phyloP scores from a whole-genome alignment of 1,140 invertebrate species.

The Hyles vespertilio region DNA sequence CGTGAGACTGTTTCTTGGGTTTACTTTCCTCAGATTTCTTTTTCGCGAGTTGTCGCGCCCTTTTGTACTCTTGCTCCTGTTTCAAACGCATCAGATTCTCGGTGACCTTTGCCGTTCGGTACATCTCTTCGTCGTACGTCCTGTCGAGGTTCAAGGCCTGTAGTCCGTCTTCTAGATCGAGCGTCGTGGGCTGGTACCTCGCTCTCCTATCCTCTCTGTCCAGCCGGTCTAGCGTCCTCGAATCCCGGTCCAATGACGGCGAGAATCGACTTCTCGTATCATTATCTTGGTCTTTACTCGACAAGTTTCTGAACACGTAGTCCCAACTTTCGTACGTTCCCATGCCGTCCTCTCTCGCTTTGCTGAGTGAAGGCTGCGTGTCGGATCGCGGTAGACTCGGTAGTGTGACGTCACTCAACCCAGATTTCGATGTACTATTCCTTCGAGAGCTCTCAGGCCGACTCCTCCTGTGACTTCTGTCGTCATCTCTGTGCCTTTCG shows the following conservation, averaged over 20 bases:
- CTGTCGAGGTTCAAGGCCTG: constrained; percentile 68
- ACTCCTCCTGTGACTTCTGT: constrained; percentile 33
- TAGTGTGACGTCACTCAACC: constrained; percentile 54
- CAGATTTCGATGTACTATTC: constrained; percentile 58
- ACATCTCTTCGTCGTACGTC: constrained; percentile 62
- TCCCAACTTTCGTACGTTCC: constrained; percentile 85
- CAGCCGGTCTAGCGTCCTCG: constrained; percentile 61
- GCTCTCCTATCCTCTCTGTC: constrained; percentile 53
- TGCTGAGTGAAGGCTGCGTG: constrained; percentile 67
- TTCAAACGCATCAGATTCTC: constrained; percentile 74
- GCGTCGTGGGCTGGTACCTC: constrained; percentile 67
- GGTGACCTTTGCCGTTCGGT: constrained; percentile 75
- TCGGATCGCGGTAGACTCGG: constrained; percentile 65
- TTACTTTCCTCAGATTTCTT: constrained; percentile 49
- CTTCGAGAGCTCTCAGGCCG: constrained; percentile 46
- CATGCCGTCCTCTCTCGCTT: constrained; percentile 76
- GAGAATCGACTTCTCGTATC: constrained; percentile 79
- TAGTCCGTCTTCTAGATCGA: constrained; percentile 74
- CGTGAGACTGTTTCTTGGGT: constrained; percentile 38
- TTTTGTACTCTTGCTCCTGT: constrained; percentile 62
- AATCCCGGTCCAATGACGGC: constrained; percentile 64
- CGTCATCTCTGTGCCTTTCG: constrained; percentile 46
- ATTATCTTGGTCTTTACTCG: constrained; percentile 82
- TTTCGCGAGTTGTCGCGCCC: constrained; percentile 45
- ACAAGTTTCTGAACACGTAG: constrained; percentile 86